Percentiles rank a stretch among this genome's conserved stretches.
Evolutionary conservation across 2,797 vertebrate species (phyloP).

Genomic region (Tadarida brasiliensis): DNA sequence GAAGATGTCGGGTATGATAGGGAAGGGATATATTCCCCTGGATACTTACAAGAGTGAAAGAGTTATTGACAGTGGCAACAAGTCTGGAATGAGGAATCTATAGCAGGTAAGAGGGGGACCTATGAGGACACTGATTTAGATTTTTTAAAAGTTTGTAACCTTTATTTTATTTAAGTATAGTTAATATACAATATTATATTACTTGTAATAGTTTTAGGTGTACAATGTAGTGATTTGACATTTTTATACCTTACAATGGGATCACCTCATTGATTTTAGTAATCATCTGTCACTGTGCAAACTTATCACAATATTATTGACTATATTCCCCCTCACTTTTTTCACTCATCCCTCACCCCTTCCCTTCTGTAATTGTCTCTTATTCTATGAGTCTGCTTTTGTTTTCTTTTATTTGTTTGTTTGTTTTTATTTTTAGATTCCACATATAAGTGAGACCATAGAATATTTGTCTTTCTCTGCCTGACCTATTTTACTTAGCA

Average conservation of each 20-base stretch:
- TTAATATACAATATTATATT: background rate
- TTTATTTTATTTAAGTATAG: background rate
- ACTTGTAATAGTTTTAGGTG: background rate
- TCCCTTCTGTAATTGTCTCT: background rate
- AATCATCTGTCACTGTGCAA: background rate
- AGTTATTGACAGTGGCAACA: background rate
- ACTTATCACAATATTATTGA: background rate
- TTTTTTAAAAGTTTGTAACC: background rate
- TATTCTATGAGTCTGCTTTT: background rate
- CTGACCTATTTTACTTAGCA: background rate
- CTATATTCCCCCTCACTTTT: background rate
- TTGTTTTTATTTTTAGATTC: background rate
- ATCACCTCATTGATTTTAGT: background rate
- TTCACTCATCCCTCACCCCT: background rate
- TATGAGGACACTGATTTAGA: background rate
- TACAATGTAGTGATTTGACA: background rate
- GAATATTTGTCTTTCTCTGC: background rate
- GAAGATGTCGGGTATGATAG: background rate
- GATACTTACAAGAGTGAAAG: background rate
- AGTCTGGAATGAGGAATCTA: background rate
- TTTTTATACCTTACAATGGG: background rate
- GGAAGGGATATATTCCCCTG: background rate
- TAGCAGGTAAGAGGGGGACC: background rate
- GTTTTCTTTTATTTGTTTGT: background rate
- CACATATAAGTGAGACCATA: background rate